Evolutionary conservation across 1,140 invertebrate species (phyloP).

Genomic region (Zaprionus taronus): DNA sequence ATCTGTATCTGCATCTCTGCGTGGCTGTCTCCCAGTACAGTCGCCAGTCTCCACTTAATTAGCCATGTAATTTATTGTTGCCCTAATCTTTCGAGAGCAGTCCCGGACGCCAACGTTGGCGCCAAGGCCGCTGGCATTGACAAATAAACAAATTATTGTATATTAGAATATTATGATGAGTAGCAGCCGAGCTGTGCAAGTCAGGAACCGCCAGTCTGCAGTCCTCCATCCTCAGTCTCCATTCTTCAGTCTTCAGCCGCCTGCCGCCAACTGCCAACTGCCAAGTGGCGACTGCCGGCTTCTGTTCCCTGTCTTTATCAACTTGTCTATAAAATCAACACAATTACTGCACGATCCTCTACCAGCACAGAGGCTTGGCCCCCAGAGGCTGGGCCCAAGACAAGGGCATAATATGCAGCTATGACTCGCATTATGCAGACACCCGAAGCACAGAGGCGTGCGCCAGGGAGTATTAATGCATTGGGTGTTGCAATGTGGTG

Average conservation of each 20-base stretch:
- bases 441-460: slow-evolving; percentile 20
- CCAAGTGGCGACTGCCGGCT: not conserved
- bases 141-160: slow-evolving; percentile 72
- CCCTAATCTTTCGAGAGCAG: slow-evolving; percentile 56
- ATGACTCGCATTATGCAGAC: slow-evolving; percentile 57
- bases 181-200: slow-evolving; percentile 26
- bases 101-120: slow-evolving; percentile 39
- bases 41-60: slow-evolving; percentile 67
- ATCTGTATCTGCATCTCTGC: slow-evolving; percentile 72
- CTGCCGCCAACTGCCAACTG: not conserved
- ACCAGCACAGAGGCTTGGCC: not conserved
- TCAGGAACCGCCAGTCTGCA: slow-evolving; percentile 20
- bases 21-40: slow-evolving; percentile 57
- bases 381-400: slow-evolving; percentile 20
- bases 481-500: too few species aligned
- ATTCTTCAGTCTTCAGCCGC: too few species aligned
- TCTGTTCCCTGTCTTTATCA: slow-evolving; percentile 33
- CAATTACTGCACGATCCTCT: slow-evolving; percentile 53
- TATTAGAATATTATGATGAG: slow-evolving; percentile 73
- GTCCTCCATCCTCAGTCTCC: not conserved
- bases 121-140: slow-evolving; percentile 70
- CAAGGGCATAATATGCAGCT: slow-evolving; percentile 33
- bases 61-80: slow-evolving; percentile 81
- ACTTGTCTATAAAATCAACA: slow-evolving; percentile 65
- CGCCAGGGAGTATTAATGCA: not conserved